These are phyloP conservation scores for Entomobrya proxima DNA, from an alignment of 2,888 invertebrate species.

Conservation along the genomic window DNA sequence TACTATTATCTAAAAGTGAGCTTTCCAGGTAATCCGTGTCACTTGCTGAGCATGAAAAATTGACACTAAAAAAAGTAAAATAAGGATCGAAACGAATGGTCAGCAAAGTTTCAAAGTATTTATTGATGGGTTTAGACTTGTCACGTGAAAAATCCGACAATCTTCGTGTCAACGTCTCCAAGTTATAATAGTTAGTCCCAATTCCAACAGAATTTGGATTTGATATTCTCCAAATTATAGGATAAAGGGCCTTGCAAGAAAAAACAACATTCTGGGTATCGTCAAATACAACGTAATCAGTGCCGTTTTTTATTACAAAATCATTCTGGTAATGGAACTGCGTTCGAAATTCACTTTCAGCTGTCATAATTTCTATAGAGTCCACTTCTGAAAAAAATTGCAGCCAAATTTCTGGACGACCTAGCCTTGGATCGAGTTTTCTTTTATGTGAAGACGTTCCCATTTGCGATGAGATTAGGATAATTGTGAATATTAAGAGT, in stretches of 20 bases:
- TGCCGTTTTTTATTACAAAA: background rate
- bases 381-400: background rate
- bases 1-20: too few relatives aligned
- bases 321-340: background rate
- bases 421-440: background rate
- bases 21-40: background rate
- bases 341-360: background rate
- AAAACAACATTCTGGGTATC: background rate
- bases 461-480: too few relatives aligned
- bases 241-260: background rate
- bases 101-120: background rate
- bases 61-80: background rate
- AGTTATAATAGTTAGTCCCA: background rate
- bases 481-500: too few relatives aligned
- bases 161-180: background rate
- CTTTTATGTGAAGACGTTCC: background rate
- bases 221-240: background rate
- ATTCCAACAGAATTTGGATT: background rate
- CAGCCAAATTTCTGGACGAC: conserved; percentile 5
- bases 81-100: background rate
- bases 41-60: background rate
- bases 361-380: background rate
- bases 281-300: background rate
- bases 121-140: background rate
- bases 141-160: background rate